A percentile compares a stretch with the other conserved stretches of the same genome.
Evolutionary conservation across 2,888 invertebrate genomes (phyloP).

Genomic region (Holacanthella duospinosa): DNA sequence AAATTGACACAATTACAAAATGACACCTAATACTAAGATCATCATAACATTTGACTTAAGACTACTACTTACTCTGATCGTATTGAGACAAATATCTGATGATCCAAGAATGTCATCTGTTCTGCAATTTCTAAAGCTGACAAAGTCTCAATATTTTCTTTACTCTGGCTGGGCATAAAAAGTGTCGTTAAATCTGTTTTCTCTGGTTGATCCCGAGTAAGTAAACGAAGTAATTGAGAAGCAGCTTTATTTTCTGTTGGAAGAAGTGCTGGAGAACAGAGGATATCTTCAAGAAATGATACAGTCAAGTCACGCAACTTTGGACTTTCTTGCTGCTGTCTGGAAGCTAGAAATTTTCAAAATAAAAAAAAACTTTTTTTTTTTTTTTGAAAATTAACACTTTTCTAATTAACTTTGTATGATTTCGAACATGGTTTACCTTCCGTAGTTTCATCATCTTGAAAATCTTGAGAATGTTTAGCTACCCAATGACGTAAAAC

Average conservation of each 20-base stretch:
- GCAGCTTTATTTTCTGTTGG: slow-evolving; percentile 85
- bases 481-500: slow-evolving; percentile 85
- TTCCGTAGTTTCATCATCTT: slow-evolving; percentile 13
- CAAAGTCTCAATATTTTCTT: slow-evolving; percentile 71
- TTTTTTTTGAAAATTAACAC: no score
- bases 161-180: slow-evolving; percentile 58
- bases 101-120: slow-evolving; percentile 82
- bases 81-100: slow-evolving; percentile 77
- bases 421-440: not conserved
- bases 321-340: slow-evolving; percentile 6
- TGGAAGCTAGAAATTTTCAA: not conserved
- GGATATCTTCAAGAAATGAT: slow-evolving; percentile 78
- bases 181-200: slow-evolving; percentile 59
- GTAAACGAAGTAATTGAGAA: slow-evolving; percentile 62
- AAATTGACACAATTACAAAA: not conserved
- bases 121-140: slow-evolving; percentile 86
- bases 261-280: slow-evolving; percentile 66
- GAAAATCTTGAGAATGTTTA: slow-evolving; percentile 62
- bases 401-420: no score
- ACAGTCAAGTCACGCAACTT: slow-evolving; percentile 62
- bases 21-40: slow-evolving; percentile 4
- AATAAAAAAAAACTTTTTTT: not conserved
- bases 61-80: slow-evolving; percentile 70
- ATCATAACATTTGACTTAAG: not conserved
- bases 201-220: slow-evolving; percentile 62